Percentiles rank a stretch among this genome's conserved stretches.
phyloP scores from a whole-genome alignment of 2,797 vertebrate genomes.

The Manis crassicaudata region DNA sequence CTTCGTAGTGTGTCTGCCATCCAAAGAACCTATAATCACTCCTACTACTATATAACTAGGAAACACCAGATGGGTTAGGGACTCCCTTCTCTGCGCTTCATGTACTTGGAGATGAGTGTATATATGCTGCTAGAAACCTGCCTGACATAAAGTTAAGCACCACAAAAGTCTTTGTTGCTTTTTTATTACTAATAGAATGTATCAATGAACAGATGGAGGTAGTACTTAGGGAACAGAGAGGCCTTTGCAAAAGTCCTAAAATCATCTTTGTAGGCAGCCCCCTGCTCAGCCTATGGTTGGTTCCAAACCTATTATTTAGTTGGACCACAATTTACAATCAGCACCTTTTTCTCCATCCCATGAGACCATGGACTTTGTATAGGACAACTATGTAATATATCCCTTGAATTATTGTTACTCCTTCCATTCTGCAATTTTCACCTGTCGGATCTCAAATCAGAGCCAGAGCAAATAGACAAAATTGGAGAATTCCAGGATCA shows the following conservation, averaged over 20 bases:
- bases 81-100: not conserved
- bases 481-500: not conserved
- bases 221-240: not conserved
- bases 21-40: not conserved
- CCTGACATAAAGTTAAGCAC: not conserved
- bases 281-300: not conserved
- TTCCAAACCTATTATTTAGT: not conserved
- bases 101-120: not conserved
- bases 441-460: not conserved
- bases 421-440: not conserved
- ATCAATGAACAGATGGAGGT: not conserved
- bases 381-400: not conserved
- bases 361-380: not conserved
- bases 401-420: not conserved
- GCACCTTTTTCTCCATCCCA: not conserved
- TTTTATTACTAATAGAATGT: not conserved
- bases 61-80: not conserved
- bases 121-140: not conserved
- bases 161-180: not conserved
- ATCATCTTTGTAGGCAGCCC: not conserved
- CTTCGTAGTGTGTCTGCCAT: not conserved
- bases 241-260: slow-evolving; percentile 5
- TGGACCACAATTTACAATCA: not conserved
- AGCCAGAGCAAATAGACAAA: not conserved
- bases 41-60: not conserved